Percentiles rank a stretch among this genome's conserved stretches.
Evolutionary conservation across 2,797 vertebrate species (phyloP).

Genomic region (Dryobates pubescens): DNA sequence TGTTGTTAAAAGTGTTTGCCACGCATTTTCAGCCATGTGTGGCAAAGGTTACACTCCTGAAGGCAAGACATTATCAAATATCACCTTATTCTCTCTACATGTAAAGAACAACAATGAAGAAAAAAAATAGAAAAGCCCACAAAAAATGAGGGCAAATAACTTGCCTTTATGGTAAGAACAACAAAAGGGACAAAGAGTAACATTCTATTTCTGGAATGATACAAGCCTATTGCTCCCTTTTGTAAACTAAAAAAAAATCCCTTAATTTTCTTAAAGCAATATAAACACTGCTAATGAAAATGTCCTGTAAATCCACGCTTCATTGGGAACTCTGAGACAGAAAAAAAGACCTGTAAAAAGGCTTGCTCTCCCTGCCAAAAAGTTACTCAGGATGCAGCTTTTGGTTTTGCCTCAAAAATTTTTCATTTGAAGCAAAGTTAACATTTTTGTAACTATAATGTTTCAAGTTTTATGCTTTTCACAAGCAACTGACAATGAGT

Average conservation of each 20-base stretch:
- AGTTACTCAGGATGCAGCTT: background rate
- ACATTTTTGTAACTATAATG: background rate
- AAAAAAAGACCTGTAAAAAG: background rate
- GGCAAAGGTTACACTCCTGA: constrained; percentile 21
- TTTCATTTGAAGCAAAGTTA: background rate
- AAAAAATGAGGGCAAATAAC: background rate
- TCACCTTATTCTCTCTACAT: background rate
- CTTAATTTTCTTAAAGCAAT: background rate
- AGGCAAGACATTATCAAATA: background rate
- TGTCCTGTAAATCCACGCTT: background rate
- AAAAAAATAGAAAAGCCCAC: background rate
- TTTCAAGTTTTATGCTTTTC: constrained; percentile 16
- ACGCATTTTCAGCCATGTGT: background rate
- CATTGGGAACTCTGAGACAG: background rate
- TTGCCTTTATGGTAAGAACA: background rate
- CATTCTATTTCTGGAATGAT: background rate
- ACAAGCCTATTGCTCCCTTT: background rate
- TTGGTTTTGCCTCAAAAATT: background rate
- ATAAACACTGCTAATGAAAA: background rate
- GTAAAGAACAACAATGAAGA: background rate
- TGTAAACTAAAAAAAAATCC: background rate
- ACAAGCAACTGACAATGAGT: constrained; percentile 3
- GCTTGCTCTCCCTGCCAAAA: background rate
- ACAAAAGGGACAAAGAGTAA: background rate
- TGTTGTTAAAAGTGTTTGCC: constrained; percentile 7